Evolutionary conservation across 2,113 vertebrate species (phyloP).

Genomic region (Neofelis nebulosa): DNA sequence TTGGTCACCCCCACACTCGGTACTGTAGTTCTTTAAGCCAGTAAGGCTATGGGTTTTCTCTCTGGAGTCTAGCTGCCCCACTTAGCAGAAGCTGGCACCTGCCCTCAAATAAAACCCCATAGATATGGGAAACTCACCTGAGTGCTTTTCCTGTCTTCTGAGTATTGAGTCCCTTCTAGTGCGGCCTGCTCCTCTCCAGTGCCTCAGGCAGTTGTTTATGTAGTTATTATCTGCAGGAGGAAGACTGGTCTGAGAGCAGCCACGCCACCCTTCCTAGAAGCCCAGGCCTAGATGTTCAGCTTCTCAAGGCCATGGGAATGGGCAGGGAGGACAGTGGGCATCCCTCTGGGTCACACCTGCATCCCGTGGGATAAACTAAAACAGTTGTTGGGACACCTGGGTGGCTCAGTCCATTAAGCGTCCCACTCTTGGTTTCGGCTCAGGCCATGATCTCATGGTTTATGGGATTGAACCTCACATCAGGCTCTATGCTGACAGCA

Average conservation of each 20-base stretch:
- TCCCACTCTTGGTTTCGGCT: no score
- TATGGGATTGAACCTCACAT: no score
- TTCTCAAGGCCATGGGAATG: background rate
- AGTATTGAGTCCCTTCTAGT: background rate
- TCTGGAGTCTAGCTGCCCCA: background rate
- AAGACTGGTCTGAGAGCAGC: background rate
- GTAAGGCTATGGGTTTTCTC: background rate
- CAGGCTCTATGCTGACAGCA: no score
- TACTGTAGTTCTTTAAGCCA: background rate
- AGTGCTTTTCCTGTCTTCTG: background rate
- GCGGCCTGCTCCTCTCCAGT: no score
- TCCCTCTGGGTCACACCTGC: background rate
- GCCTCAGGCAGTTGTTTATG: background rate
- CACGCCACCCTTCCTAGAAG: background rate
- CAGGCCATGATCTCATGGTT: no score
- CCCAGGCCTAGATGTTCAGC: background rate
- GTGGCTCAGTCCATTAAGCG: no score
- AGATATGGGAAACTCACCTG: fast-evolving
- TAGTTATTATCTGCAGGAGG: fast-evolving
- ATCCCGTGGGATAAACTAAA: background rate
- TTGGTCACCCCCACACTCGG: background rate
- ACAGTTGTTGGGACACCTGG: background rate
- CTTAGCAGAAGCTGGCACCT: background rate
- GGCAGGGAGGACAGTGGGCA: background rate
- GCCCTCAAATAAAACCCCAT: background rate